These are phyloP conservation scores for Stenolophus ochropezus DNA, from an alignment of 2,888 invertebrate genomes.

Conservation along the genomic window DNA sequence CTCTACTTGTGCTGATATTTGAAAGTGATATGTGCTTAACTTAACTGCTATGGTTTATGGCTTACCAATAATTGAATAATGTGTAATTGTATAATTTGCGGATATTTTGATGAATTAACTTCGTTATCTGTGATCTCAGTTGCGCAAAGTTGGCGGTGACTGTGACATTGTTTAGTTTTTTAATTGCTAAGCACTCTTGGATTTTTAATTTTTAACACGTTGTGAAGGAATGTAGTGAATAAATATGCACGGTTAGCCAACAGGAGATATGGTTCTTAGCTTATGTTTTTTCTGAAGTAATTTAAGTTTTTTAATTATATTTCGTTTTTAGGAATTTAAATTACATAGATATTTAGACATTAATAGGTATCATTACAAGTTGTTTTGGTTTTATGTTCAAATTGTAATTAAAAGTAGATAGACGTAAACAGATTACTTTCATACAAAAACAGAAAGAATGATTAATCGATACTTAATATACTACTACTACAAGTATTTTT, in stretches of 20 bases:
- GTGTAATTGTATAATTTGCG: conserved; percentile 24
- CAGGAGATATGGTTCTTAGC: conserved; percentile 11
- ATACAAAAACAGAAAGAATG: neutral
- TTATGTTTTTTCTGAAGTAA: neutral
- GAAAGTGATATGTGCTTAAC: conserved; percentile 17
- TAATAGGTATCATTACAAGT: neutral
- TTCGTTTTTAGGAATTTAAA: conserved; percentile 7
- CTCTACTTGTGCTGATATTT: conserved; percentile 8
- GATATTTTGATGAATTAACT: conserved; percentile 10
- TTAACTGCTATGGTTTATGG: conserved; percentile 3
- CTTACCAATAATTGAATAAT: conserved; percentile 2
- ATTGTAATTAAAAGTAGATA: neutral
- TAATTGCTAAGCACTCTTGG: conserved; percentile 21
- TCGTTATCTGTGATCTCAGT: neutral
- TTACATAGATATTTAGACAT: neutral
- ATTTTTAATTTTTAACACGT: conserved; percentile 30
- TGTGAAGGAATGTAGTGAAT: conserved; percentile 19
- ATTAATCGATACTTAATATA: neutral
- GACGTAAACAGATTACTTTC: neutral
- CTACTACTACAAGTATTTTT: neutral
- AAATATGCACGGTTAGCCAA: conserved; percentile 23
- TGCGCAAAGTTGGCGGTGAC: conserved; percentile 22
- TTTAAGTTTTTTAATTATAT: conserved; percentile 4
- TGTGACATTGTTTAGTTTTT: conserved; percentile 35
- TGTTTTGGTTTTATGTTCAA: neutral